A percentile compares a stretch with the other conserved stretches of the same genome.
These are phyloP conservation scores for Anastrepha ludens DNA, from an alignment of 1,140 invertebrate genomes.

Conservation along the genomic window DNA sequence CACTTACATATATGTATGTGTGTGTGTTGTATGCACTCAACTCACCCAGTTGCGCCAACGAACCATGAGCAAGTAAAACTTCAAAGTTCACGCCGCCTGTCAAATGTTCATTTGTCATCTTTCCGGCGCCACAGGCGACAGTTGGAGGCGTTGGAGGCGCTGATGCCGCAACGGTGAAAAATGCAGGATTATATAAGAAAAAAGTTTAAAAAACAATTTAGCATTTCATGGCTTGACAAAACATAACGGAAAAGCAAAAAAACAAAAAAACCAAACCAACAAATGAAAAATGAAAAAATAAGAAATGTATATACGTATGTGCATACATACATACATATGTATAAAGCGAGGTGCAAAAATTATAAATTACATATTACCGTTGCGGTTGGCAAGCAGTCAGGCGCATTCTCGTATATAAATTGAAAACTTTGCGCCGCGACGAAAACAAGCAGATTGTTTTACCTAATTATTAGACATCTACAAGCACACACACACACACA, in stretches of 20 bases:
- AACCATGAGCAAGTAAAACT: neutral
- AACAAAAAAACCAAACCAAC: neutral
- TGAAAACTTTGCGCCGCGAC: neutral
- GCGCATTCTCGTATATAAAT: too few species aligned
- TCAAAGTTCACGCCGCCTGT: constrained; percentile 2
- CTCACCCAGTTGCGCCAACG: too few species aligned
- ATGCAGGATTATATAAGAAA: neutral
- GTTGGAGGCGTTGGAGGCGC: neutral
- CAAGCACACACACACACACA: neutral
- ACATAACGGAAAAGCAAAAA: neutral
- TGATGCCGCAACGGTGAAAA: neutral
- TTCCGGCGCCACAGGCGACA: neutral
- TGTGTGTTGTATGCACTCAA: too few species aligned
- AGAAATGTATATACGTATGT: neutral
- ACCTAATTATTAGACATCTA: neutral
- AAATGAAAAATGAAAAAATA: neutral
- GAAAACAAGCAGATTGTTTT: neutral
- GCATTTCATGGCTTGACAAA: neutral
- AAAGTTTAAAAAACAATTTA: neutral
- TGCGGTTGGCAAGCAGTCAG: neutral
- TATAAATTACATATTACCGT: neutral
- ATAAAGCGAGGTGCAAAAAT: neutral
- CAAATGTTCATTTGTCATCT: constrained; percentile 11
- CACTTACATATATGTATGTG: too few species aligned
- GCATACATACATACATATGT: too few species aligned